Percentiles rank a stretch among this genome's conserved stretches.
Evolutionary conservation across 2,113 vertebrate species (phyloP).

Genomic region (Tinamus guttatus): DNA sequence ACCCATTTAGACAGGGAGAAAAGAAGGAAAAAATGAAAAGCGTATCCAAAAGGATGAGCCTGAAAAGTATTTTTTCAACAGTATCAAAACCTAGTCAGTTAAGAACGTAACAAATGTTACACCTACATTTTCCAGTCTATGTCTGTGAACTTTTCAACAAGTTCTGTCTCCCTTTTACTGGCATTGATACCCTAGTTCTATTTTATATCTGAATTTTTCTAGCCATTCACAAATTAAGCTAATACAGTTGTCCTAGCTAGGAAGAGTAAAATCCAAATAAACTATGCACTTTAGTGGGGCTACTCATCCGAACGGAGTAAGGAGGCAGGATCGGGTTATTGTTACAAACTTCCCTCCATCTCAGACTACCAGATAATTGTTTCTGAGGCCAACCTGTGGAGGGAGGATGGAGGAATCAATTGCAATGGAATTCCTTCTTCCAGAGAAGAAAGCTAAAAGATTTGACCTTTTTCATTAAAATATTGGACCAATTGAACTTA

Average conservation of each 20-base stretch:
- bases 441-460: not conserved
- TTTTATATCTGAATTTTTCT: not conserved
- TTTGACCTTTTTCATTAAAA: not conserved
- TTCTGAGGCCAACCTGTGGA: not conserved
- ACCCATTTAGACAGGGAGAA: not conserved
- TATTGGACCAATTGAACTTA: not conserved
- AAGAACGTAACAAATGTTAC: not conserved
- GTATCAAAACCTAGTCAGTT: not conserved
- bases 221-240: not conserved
- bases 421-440: not conserved
- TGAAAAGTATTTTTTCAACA: not conserved
- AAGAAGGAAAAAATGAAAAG: not conserved
- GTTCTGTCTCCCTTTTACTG: not conserved
- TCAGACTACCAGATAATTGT: not conserved
- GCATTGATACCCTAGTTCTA: not conserved
- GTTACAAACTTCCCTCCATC: not conserved
- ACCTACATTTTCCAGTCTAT: not conserved
- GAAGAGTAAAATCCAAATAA: not conserved
- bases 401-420: not conserved
- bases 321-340: not conserved
- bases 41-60: not conserved
- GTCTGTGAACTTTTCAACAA: not conserved
- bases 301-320: not conserved
- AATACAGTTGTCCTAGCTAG: not conserved
- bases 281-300: not conserved